These are phyloP conservation scores for Vespertilio murinus DNA, from an alignment of 2,797 vertebrate species.

Conservation along the genomic window DNA sequence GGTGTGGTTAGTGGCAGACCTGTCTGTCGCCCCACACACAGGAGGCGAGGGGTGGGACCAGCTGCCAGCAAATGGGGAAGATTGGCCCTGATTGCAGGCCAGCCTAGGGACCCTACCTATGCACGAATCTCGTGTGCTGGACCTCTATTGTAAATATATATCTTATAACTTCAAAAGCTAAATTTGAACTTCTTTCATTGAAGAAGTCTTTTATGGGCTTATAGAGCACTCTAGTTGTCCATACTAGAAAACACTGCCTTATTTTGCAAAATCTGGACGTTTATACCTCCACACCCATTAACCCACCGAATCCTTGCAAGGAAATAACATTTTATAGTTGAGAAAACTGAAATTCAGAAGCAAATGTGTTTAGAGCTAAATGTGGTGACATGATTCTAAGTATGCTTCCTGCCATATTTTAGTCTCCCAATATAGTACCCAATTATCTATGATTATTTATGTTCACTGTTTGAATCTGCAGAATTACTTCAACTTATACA, in stretches of 20 bases:
- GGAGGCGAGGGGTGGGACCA: too few species aligned
- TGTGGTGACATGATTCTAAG: slow-evolving; percentile 4
- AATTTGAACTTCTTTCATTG: neutral
- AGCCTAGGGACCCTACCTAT: too few species aligned
- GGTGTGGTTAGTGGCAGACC: too few species aligned
- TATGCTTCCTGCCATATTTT: neutral
- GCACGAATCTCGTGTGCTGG: too few species aligned
- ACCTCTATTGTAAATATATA: neutral
- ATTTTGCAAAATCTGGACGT: neutral
- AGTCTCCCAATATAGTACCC: neutral
- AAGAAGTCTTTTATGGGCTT: neutral
- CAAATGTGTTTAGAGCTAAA: neutral
- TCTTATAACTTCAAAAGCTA: neutral
- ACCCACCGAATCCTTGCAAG: neutral
- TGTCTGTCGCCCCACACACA: too few species aligned
- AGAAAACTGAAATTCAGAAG: neutral
- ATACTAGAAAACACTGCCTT: neutral
- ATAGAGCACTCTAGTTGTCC: neutral
- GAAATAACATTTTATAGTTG: neutral
- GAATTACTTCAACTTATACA: neutral
- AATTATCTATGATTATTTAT: neutral
- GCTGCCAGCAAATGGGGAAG: too few species aligned
- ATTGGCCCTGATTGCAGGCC: too few species aligned
- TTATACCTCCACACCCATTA: neutral
- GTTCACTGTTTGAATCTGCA: neutral